Evolutionary conservation across 2,888 invertebrate species (phyloP).

Genomic region (Perdita meconis): DNA sequence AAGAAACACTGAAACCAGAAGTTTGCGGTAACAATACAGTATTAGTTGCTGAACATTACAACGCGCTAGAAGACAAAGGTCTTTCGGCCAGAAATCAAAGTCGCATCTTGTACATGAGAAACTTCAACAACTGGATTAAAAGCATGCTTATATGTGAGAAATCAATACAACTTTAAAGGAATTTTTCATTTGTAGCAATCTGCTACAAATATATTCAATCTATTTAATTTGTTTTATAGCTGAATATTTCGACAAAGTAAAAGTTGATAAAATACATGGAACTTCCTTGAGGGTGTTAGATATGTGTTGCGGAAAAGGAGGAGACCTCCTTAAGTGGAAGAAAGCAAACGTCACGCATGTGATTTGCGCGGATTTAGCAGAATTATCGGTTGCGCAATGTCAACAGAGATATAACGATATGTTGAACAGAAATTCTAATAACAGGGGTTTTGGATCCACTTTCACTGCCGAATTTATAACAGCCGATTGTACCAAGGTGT

Average conservation of each 20-base stretch:
- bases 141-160: slow-evolving; percentile 95
- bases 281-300: slow-evolving; percentile 92
- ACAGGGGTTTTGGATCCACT: slow-evolving; percentile 79
- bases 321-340: slow-evolving; percentile 98
- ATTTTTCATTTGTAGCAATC: neutral
- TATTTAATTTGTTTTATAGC: slow-evolving; percentile 73
- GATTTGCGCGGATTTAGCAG: slow-evolving; percentile 97
- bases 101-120: slow-evolving; percentile 96
- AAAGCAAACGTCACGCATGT: slow-evolving; percentile 92
- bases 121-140: slow-evolving; percentile 99
- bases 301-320: slow-evolving; percentile 99
- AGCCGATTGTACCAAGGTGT: slow-evolving; percentile 95
- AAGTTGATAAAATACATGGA: slow-evolving; percentile 88
- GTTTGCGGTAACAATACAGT: slow-evolving; percentile 84
- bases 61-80: slow-evolving; percentile 93
- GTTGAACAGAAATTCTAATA: slow-evolving; percentile 81
- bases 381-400: slow-evolving; percentile 96
- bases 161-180: too few relatives aligned
- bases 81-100: slow-evolving; percentile 92
- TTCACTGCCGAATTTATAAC: slow-evolving; percentile 96
- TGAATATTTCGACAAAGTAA: slow-evolving; percentile 88
- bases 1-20: slow-evolving; percentile 44
- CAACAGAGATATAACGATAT: slow-evolving; percentile 92
- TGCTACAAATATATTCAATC: neutral
- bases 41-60: slow-evolving; percentile 97